Percentiles rank a stretch among this genome's conserved stretches.
phyloP scores from a whole-genome alignment of 2,113 vertebrate species.

The Tauraco erythrolophus region DNA sequence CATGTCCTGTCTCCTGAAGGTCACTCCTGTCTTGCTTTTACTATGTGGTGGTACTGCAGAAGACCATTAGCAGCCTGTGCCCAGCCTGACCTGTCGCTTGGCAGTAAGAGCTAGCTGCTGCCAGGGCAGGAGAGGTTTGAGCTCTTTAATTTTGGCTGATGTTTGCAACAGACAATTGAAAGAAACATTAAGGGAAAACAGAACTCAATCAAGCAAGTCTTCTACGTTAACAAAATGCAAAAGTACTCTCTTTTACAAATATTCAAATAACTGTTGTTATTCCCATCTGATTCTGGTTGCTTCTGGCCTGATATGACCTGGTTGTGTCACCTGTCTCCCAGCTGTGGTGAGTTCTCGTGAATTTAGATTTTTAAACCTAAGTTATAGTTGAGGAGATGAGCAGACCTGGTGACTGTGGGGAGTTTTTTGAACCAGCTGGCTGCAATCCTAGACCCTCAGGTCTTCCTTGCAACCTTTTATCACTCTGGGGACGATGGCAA shows the following conservation, averaged over 20 bases:
- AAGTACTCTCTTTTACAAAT: not conserved
- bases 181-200: not conserved
- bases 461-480: not conserved
- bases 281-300: not conserved
- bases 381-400: not conserved
- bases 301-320: not conserved
- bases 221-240: not conserved
- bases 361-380: not conserved
- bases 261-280: not conserved
- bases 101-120: not conserved
- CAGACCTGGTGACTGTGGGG: not conserved
- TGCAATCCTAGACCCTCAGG: not conserved
- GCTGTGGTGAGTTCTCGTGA: not conserved
- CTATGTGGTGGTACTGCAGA: not conserved
- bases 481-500: not conserved
- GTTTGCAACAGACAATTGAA: not conserved
- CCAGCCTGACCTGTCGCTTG: not conserved
- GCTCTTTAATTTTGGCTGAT: not conserved
- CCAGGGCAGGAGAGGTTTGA: not conserved
- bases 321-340: fast-evolving
- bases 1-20: not conserved
- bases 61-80: not conserved
- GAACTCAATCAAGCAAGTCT: not conserved
- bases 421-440: not conserved
- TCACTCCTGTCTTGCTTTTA: not conserved